Evolutionary conservation across 2,797 vertebrate species (phyloP).

Genomic region (Emydoidea blandingii): DNA sequence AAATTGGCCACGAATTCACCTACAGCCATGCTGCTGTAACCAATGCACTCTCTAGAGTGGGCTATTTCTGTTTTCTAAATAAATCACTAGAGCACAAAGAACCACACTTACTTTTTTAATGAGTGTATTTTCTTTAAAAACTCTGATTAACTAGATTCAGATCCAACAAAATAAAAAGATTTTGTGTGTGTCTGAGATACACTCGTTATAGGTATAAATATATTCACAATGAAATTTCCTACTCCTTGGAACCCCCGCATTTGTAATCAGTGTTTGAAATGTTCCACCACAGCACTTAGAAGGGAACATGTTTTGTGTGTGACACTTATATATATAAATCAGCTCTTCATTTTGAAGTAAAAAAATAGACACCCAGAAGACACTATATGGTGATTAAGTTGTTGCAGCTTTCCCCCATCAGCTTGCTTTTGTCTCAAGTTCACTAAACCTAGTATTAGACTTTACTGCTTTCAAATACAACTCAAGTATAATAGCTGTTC

Average conservation of each 20-base stretch:
- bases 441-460: constrained; percentile 37
- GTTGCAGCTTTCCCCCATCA: constrained; percentile 38
- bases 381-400: constrained; percentile 34
- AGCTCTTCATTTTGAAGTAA: constrained; percentile 51
- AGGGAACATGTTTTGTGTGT: background rate
- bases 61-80: background rate
- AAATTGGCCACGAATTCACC: background rate
- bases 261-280: constrained; percentile 3
- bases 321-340: background rate
- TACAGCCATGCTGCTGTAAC: background rate
- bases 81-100: background rate
- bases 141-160: constrained; percentile 16
- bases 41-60: background rate
- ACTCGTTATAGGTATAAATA: background rate
- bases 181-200: background rate
- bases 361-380: constrained; percentile 4
- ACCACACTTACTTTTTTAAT: background rate
- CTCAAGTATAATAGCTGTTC: background rate
- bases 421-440: constrained; percentile 53
- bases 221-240: background rate
- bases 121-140: background rate
- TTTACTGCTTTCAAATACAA: constrained; percentile 43
- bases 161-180: background rate
- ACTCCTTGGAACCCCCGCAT: background rate
- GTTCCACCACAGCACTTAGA: background rate